A percentile compares a stretch with the other conserved stretches of the same genome.
Evolutionary conservation across 2,113 vertebrate species (phyloP).

Genomic region (Sphaerodactylus townsendi): DNA sequence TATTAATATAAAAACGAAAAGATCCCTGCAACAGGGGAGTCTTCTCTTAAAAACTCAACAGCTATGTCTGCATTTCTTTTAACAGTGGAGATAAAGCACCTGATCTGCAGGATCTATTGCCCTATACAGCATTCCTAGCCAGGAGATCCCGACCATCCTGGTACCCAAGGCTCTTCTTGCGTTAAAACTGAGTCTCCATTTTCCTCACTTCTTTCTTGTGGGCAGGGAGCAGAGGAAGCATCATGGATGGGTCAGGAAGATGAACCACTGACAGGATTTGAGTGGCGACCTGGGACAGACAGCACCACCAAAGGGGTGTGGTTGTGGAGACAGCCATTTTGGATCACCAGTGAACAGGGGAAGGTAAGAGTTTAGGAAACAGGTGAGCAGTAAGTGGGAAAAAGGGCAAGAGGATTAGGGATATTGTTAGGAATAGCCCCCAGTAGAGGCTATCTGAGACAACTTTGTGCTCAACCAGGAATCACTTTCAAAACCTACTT

Average conservation of each 20-base stretch:
- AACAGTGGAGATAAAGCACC: too few relatives aligned
- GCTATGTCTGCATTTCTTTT: background rate
- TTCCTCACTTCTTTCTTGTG: background rate
- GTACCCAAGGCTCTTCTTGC: background rate
- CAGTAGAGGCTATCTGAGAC: too few relatives aligned
- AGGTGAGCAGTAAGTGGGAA: background rate
- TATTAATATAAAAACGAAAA: background rate
- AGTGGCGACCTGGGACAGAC: conserved; percentile 46
- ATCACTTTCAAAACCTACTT: too few relatives aligned
- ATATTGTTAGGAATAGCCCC: too few relatives aligned
- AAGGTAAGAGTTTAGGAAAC: conserved; percentile 51
- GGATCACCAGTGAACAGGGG: conserved; percentile 54
- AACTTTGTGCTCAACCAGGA: too few relatives aligned
- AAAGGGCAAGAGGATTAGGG: background rate
- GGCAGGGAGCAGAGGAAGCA: conserved; percentile 49
- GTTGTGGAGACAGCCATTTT: conserved; percentile 72
- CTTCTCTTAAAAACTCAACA: background rate
- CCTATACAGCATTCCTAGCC: background rate
- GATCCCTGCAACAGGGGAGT: background rate
- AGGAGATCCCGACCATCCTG: background rate
- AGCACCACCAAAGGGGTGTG: conserved; percentile 63
- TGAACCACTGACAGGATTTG: conserved; percentile 44
- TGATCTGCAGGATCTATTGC: background rate
- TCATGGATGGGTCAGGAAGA: conserved; percentile 27
- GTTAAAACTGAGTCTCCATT: background rate